Evolutionary conservation across 2,113 vertebrate genomes (phyloP).

Genomic region (Irena cyanogastra): DNA sequence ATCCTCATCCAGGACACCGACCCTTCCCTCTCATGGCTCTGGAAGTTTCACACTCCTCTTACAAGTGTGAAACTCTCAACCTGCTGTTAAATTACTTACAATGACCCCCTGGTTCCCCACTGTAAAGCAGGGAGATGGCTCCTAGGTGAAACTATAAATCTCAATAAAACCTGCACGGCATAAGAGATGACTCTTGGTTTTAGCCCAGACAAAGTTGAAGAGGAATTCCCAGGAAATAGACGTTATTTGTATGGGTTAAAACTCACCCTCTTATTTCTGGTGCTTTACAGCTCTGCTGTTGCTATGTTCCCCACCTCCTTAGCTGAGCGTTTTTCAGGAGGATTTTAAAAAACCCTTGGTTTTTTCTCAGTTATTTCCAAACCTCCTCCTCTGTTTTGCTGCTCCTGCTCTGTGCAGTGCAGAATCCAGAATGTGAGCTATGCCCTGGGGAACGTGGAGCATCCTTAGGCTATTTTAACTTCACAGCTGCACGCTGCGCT

Average conservation of each 20-base stretch:
- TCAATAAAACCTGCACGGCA: background rate
- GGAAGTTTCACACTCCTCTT: background rate
- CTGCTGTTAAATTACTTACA: background rate
- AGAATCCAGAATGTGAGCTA: conserved; percentile 6
- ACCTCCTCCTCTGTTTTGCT: background rate
- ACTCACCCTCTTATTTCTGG: background rate
- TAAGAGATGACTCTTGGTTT: background rate
- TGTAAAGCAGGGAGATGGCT: background rate
- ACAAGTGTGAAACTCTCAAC: background rate
- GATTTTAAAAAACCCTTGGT: rapidly evolving
- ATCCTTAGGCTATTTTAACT: conserved; percentile 43
- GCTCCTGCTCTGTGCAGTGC: background rate
- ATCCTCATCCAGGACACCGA: background rate
- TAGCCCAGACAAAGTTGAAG: background rate
- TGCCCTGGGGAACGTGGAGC: background rate
- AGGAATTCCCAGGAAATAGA: background rate
- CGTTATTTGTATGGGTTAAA: background rate
- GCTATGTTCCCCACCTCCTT: background rate
- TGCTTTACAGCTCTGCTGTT: background rate
- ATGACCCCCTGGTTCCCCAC: background rate
- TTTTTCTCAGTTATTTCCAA: background rate
- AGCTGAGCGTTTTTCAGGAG: background rate
- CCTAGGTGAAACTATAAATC: background rate
- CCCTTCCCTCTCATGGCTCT: background rate
- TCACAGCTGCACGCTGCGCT: background rate